A percentile compares a stretch with the other conserved stretches of the same genome.
phyloP scores from a whole-genome alignment of 2,888 invertebrate species.

The Catocala fraxini region DNA sequence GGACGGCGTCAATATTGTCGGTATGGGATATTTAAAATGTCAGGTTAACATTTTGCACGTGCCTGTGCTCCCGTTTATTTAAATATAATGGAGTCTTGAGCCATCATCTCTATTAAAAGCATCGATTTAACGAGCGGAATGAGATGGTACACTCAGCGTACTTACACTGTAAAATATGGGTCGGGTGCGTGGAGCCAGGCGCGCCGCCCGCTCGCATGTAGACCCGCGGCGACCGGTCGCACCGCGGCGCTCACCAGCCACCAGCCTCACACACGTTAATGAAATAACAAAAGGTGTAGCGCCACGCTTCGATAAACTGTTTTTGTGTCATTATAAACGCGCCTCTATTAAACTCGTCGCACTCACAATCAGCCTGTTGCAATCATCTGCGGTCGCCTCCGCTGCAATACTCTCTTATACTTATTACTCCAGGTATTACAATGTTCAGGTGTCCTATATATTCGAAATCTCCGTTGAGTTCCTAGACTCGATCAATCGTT shows the following conservation, averaged over 20 bases:
- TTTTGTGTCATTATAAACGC: slow-evolving; percentile 52
- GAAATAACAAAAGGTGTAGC: slow-evolving; percentile 64
- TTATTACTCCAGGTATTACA: slow-evolving; percentile 4
- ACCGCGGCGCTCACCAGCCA: slow-evolving; percentile 19
- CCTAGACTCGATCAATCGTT: slow-evolving; percentile 50
- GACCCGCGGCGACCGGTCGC: slow-evolving; percentile 53
- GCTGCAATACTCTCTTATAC: slow-evolving; percentile 20
- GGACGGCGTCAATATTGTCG: slow-evolving; percentile 39
- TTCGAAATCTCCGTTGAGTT: slow-evolving; percentile 44
- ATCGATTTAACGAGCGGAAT: slow-evolving; percentile 81
- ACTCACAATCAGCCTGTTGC: slow-evolving; percentile 32
- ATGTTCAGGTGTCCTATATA: slow-evolving; percentile 25
- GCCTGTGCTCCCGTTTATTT: slow-evolving; percentile 66
- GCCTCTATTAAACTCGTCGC: slow-evolving; percentile 38
- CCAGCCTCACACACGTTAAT: slow-evolving; percentile 54
- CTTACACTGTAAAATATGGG: slow-evolving; percentile 68
- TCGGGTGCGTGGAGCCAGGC: slow-evolving; percentile 62
- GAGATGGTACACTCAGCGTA: slow-evolving; percentile 65
- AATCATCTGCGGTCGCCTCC: slow-evolving; percentile 21
- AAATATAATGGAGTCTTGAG: slow-evolving; percentile 73
- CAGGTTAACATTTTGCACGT: slow-evolving; percentile 71
- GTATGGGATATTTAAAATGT: slow-evolving; percentile 58
- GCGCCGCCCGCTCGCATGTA: slow-evolving; percentile 58
- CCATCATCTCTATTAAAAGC: slow-evolving; percentile 82
- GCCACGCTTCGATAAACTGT: slow-evolving; percentile 58